Base-by-base conservation (phyloP, 1,140 invertebrate genomes). In the Brachystomella parvula region DNA sequence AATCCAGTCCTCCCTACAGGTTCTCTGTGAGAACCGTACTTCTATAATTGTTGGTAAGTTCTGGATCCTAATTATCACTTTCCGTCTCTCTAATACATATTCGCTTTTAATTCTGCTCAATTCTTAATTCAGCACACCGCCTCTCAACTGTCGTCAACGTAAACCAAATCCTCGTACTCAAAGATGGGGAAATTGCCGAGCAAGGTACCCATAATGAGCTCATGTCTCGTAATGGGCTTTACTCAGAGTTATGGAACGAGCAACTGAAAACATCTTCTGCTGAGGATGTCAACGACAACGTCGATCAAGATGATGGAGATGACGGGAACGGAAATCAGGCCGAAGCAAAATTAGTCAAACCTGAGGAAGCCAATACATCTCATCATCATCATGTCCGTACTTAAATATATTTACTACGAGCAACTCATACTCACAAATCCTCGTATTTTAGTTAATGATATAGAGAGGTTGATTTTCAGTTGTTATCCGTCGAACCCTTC, bases 1-100 rank as follows among this genome's bases (percentile, higher is more conserved):
- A 74, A 92, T 92, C 75, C 89, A 86, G 82, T 78, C 84, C 9
- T 78, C 81, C 19, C 68, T 82, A 28, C 71, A 78, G 58, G 63
- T 71, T 72, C 68, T 83, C 70, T 69, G 80, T 75, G 71, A 78
- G 66, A 80, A 82, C 68, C 74, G 81, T 64, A 84, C 83, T 2
- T 81, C 81, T 0, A 76, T 85, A 47, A 78, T 85, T 33, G 80
- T 85, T 3, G 83, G n/a, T n/a, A n/a, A n/a, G n/a, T n/a, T n/a
- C n/a, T n/a, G n/a, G n/a, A n/a, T n/a, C n/a, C n/a, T n/a, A n/a
- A n/a, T n/a, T n/a, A n/a, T n/a, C n/a, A n/a, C n/a, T n/a, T n/a
- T n/a, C n/a, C n/a, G n/a, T n/a, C n/a, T n/a, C n/a, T n/a, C n/a
- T n/a, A n/a, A n/a, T n/a, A n/a, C n/a, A n/a, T n/a, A n/a, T n/a